A percentile compares a stretch with the other conserved stretches of the same genome.
phyloP scores from a whole-genome alignment of 2,797 vertebrate species.

The Bovichtus variegatus region DNA sequence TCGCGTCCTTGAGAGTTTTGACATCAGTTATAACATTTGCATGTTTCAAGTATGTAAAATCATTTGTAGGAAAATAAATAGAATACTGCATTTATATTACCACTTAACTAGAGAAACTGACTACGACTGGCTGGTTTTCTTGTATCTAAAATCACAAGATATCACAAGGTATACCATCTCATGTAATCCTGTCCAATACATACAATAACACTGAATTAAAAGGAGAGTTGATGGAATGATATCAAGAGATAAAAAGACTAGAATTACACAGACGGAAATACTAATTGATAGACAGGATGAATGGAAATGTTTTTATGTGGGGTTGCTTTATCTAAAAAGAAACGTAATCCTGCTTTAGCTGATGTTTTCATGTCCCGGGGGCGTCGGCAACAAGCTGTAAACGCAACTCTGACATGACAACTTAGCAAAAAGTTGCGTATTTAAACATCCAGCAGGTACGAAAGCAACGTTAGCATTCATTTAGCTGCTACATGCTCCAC shows the following conservation, averaged over 20 bases:
- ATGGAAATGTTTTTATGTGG: background rate
- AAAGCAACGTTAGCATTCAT: background rate
- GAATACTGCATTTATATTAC: background rate
- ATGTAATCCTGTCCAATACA: background rate
- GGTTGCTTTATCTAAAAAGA: background rate
- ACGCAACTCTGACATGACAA: background rate
- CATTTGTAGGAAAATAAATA: background rate
- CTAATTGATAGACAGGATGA: background rate
- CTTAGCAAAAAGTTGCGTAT: background rate
- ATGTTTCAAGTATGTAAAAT: background rate
- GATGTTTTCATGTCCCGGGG: background rate
- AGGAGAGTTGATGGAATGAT: background rate
- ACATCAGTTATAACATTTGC: background rate
- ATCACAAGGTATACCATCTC: background rate
- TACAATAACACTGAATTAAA: background rate
- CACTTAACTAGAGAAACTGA: background rate
- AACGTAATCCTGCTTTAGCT: background rate
- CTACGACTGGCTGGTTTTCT: background rate
- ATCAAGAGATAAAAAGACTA: background rate
- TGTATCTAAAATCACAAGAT: background rate
- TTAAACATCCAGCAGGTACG: background rate
- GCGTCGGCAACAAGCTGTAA: background rate
- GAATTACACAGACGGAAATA: background rate
- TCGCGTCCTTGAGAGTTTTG: background rate
- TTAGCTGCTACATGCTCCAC: background rate